These are phyloP conservation scores for Meghimatium bilineatum DNA, from an alignment of 2,888 invertebrate species.

Conservation along the genomic window DNA sequence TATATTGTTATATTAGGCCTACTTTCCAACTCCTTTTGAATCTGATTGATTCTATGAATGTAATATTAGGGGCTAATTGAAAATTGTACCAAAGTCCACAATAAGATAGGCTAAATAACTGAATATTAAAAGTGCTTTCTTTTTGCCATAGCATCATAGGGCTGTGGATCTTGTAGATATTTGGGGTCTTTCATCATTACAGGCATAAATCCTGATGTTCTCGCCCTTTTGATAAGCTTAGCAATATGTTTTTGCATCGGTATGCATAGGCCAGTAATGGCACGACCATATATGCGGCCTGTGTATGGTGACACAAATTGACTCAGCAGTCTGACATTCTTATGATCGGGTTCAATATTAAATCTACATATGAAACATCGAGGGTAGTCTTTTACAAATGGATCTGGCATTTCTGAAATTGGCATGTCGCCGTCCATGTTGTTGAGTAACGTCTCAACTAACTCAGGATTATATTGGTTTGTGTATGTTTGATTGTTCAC, in stretches of 20 bases:
- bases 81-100: not conserved
- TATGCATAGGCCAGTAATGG: conserved; percentile 95
- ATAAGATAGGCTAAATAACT: not conserved
- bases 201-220: conserved; percentile 86
- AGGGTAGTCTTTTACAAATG: conserved; percentile 85
- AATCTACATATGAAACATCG: conserved; percentile 90
- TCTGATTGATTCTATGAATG: no score
- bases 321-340: conserved; percentile 92
- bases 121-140: not conserved
- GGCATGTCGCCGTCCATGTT: conserved; percentile 60
- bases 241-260: conserved; percentile 87
- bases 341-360: conserved; percentile 89
- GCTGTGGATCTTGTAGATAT: conserved; percentile 90
- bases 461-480: conserved; percentile 27
- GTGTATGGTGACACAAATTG: conserved; percentile 98
- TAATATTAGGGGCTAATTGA: not conserved
- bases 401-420: conserved; percentile 79
- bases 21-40: no score
- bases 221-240: conserved; percentile 85
- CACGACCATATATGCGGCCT: conserved; percentile 91
- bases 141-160: conserved; percentile 88
- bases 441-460: conserved; percentile 50
- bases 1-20: no score
- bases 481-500: not conserved
- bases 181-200: conserved; percentile 87